Conservation (phyloP, 2,888 invertebrate genomes). For the Stenodema calcarata region DNA sequence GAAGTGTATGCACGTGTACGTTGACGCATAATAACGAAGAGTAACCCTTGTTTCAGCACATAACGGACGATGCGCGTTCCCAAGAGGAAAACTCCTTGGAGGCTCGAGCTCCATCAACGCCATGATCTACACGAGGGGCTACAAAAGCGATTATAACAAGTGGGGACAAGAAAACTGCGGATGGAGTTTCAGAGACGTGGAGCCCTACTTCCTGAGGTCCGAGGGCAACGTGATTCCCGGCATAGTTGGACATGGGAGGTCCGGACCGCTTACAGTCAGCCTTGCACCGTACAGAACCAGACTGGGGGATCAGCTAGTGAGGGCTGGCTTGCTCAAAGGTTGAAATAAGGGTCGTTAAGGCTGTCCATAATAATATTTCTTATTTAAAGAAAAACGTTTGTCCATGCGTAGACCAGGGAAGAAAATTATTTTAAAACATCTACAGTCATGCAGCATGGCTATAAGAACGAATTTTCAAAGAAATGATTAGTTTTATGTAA, state of each 20-base stretch:
- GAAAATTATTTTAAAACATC: no score
- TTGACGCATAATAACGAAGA: no score
- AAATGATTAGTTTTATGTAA: no score
- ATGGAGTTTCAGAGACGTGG: conserved; percentile 34
- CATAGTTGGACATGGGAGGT: not conserved
- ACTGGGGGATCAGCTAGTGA: conserved; percentile 16
- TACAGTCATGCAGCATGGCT: no score
- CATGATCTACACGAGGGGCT: conserved; percentile 45
- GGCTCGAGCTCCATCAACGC: conserved; percentile 45
- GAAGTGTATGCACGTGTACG: no score
- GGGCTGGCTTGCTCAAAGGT: conserved; percentile 25
- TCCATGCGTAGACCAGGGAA: no score
- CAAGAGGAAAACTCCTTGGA: conserved; percentile 36
- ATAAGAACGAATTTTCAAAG: no score
- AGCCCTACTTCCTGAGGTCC: conserved; percentile 33
- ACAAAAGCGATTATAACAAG: conserved; percentile 29
- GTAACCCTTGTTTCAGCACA: not conserved
- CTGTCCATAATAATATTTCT: no score
- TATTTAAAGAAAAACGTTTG: no score
- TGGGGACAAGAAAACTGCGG: conserved; percentile 39
- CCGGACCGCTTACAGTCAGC: conserved; percentile 13
- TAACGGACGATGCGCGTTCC: conserved; percentile 24
- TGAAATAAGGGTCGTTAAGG: no score
- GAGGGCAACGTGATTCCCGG: conserved; percentile 25
- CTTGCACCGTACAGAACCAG: conserved; percentile 2